A percentile compares a stretch with the other conserved stretches of the same genome.
Conservation (phyloP, 1,140 invertebrate genomes). For the Carposina sasakii region DNA sequence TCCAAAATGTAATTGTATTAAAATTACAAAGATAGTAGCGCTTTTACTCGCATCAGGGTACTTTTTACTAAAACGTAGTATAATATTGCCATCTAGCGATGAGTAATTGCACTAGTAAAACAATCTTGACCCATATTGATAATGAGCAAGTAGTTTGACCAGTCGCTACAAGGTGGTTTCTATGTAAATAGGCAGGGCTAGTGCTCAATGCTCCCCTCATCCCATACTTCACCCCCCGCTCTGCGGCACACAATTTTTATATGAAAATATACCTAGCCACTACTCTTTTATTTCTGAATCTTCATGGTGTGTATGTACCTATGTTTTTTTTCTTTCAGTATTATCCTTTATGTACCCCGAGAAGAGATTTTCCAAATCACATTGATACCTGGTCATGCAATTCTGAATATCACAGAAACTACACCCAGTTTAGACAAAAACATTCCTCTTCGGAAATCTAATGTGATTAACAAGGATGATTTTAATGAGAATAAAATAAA, state of each 20-base stretch:
- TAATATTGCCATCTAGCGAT: too few relatives aligned
- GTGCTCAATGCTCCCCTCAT: too few relatives aligned
- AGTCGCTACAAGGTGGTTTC: too few relatives aligned
- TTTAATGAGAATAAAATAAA: slow-evolving; percentile 31
- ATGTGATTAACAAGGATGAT: slow-evolving; percentile 10
- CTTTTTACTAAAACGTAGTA: too few relatives aligned
- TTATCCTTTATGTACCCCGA: slow-evolving; percentile 35
- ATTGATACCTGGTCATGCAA: slow-evolving; percentile 52
- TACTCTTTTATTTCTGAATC: neutral
- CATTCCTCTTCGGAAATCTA: slow-evolving; percentile 18
- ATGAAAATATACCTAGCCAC: slow-evolving; percentile 7
- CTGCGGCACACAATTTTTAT: neutral
- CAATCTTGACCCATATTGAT: too few relatives aligned
- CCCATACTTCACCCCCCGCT: neutral
- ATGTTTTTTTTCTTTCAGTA: slow-evolving; percentile 36
- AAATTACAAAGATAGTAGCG: too few relatives aligned
- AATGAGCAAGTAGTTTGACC: neutral
- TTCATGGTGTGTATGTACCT: neutral
- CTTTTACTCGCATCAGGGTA: too few relatives aligned
- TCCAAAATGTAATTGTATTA: neutral
- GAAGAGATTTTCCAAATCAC: slow-evolving; percentile 31
- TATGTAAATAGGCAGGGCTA: too few relatives aligned
- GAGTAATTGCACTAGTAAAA: too few relatives aligned
- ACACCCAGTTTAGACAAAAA: slow-evolving; percentile 17
- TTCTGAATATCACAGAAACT: slow-evolving; percentile 33